These are phyloP conservation scores for Petrolisthes cinctipes DNA, from an alignment of 2,888 invertebrate species.

Conservation along the genomic window DNA sequence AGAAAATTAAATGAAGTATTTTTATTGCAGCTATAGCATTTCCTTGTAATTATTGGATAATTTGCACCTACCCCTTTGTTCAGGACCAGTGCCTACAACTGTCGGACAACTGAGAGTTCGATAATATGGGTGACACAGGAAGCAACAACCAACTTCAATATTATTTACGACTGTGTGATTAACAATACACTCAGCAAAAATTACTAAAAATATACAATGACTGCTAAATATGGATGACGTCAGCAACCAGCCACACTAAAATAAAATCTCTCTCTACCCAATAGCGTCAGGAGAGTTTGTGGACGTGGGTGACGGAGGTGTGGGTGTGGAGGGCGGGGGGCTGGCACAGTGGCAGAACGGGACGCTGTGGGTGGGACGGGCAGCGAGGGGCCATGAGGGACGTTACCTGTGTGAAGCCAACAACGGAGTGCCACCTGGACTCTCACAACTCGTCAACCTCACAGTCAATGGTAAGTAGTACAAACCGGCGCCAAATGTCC, in stretches of 20 bases:
- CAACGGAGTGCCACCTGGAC: slow-evolving; percentile 56
- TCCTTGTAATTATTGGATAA: too few relatives aligned
- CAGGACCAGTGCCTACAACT: too few relatives aligned
- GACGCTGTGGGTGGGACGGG: slow-evolving; percentile 51
- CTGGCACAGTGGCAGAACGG: slow-evolving; percentile 44
- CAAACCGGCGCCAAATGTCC: background rate
- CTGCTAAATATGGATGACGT: background rate
- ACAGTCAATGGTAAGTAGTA: slow-evolving; percentile 52
- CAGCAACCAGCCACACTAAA: background rate
- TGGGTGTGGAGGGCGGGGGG: background rate
- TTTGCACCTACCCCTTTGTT: too few relatives aligned
- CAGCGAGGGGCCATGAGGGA: slow-evolving; percentile 58
- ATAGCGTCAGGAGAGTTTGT: slow-evolving; percentile 49
- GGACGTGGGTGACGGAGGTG: slow-evolving; percentile 33
- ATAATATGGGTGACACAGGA: too few relatives aligned
- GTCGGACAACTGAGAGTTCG: too few relatives aligned
- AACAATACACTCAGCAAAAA: background rate
- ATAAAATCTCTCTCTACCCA: background rate
- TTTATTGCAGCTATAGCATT: too few relatives aligned
- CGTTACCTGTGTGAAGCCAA: slow-evolving; percentile 63
- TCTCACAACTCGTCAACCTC: slow-evolving; percentile 60
- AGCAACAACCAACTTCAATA: too few relatives aligned
- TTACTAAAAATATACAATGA: background rate
- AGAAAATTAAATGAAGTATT: too few relatives aligned
- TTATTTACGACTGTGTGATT: too few relatives aligned